Conservation (phyloP, 2,888 invertebrate genomes). For the Polydesmus complanatus region DNA sequence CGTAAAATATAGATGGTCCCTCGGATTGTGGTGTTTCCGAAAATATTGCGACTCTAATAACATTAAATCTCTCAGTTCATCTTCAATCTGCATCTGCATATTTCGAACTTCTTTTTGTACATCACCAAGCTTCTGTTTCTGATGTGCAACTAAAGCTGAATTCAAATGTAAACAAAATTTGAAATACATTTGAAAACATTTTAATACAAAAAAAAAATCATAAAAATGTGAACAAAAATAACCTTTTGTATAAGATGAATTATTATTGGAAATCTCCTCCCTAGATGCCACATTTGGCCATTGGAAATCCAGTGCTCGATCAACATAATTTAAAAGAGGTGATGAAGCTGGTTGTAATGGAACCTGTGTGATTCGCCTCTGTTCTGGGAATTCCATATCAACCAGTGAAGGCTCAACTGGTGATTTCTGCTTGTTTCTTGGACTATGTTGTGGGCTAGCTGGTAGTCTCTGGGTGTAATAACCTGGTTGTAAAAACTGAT, state of each 20-base stretch:
- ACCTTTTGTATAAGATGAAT: slow-evolving; percentile 15
- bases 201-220: no score
- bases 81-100: slow-evolving; percentile 2
- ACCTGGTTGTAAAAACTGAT: background rate
- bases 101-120: background rate
- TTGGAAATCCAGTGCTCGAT: background rate
- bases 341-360: slow-evolving; percentile 7
- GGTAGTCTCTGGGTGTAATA: background rate
- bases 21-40: background rate
- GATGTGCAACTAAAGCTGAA: slow-evolving; percentile 7
- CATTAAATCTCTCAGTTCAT: background rate
- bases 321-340: background rate
- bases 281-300: background rate
- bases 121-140: slow-evolving; percentile 8
- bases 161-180: no score
- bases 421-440: background rate
- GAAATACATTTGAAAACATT: no score
- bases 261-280: no score
- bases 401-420: background rate
- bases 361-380: background rate
- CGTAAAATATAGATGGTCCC: slow-evolving; percentile 5
- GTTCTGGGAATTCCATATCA: slow-evolving; percentile 12
- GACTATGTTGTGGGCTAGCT: slow-evolving; percentile 9
- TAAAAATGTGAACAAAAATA: background rate
- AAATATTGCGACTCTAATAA: slow-evolving; percentile 3